Conservation (phyloP, 2,797 vertebrate species). For the Eidolon dupreanum region DNA sequence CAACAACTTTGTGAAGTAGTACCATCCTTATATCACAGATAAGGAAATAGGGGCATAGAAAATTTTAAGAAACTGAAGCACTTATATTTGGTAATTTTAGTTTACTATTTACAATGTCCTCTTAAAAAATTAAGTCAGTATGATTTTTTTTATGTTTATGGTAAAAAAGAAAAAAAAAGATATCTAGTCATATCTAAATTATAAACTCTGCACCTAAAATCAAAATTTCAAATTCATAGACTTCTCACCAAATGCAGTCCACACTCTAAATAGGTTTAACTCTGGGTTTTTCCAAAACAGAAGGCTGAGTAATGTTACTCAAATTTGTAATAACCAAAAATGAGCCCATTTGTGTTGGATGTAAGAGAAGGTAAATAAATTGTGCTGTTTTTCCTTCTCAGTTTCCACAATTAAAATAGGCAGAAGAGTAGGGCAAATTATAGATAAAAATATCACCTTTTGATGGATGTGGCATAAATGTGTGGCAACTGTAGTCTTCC, state of each 20-base stretch:
- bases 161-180: background rate
- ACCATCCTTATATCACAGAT: background rate
- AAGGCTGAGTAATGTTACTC: background rate
- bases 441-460: background rate
- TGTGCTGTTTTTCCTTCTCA: background rate
- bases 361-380: background rate
- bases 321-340: conserved; percentile 39
- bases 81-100: background rate
- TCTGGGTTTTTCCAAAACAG: background rate
- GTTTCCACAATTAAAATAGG: conserved; percentile 19
- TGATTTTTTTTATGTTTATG: background rate
- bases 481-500: background rate
- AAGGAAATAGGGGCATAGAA: background rate
- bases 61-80: background rate
- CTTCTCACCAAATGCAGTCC: conserved; percentile 10
- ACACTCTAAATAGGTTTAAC: background rate
- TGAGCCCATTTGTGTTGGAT: background rate
- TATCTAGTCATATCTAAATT: background rate
- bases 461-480: background rate
- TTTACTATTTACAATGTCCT: background rate
- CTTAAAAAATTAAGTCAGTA: background rate
- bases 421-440: background rate
- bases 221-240: conserved; percentile 41
- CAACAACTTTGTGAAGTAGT: background rate
- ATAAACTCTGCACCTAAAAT: background rate